Percentiles rank a stretch among this genome's conserved stretches.
Conservation (phyloP, 2,888 invertebrate species). For the Onthophagus sagittarius region DNA sequence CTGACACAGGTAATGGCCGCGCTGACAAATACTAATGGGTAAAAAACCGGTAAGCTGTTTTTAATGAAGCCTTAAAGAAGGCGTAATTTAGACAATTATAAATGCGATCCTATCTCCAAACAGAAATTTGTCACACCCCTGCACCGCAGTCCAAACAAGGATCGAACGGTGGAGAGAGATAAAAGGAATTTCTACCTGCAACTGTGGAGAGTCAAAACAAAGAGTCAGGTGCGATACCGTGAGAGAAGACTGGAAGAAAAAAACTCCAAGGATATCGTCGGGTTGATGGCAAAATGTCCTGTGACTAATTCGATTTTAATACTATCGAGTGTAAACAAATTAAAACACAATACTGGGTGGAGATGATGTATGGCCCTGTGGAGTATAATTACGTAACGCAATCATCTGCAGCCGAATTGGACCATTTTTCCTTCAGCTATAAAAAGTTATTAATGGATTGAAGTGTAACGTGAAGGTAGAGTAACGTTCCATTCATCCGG, state of each 20-base stretch:
- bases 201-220: conserved; percentile 8
- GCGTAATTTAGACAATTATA: conserved; percentile 8
- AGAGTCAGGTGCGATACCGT: conserved; percentile 20
- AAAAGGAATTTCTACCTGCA: conserved; percentile 18
- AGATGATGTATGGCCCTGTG: conserved; percentile 21
- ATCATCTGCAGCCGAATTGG: conserved; percentile 9
- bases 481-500: conserved; percentile 10
- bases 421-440: conserved; percentile 3
- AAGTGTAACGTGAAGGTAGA: neutral
- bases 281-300: conserved; percentile 26
- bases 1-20: neutral
- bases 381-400: conserved; percentile 15
- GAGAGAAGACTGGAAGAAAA: neutral
- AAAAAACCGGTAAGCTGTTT: neutral
- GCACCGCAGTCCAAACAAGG: conserved; percentile 6
- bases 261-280: neutral
- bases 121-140: conserved; percentile 15
- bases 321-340: conserved; percentile 30
- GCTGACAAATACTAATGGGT: neutral
- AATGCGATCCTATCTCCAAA: neutral
- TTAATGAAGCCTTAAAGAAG: conserved; percentile 4
- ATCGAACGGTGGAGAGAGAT: conserved; percentile 5
- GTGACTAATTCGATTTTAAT: conserved; percentile 36
- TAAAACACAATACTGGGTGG: conserved; percentile 23
- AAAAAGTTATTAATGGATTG: conserved; percentile 11